Percentiles rank a stretch among this genome's conserved stretches.
Conservation (phyloP, 2,888 invertebrate species). For the Philopedon plagiatum region DNA sequence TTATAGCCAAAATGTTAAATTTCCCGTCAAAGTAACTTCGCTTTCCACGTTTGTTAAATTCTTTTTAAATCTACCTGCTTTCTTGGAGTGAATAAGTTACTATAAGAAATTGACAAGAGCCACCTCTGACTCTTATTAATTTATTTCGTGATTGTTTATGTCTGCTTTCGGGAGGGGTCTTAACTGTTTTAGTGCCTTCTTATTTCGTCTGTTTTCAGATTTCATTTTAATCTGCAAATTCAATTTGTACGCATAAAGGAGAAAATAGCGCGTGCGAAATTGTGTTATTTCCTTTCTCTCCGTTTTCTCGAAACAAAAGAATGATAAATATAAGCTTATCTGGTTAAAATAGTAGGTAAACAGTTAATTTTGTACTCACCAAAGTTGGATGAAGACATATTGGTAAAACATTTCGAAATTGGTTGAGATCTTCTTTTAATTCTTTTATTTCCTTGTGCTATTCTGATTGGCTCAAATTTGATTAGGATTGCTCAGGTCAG, state of each 20-base stretch:
- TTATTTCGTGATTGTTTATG: constrained; percentile 21
- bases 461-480: no score
- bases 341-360: not conserved
- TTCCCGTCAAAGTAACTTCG: not conserved
- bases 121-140: constrained; percentile 6
- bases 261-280: not conserved
- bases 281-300: not conserved
- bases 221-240: constrained; percentile 15
- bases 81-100: not conserved
- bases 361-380: no score
- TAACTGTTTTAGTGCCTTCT: constrained; percentile 9
- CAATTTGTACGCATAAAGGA: constrained; percentile 5
- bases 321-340: not conserved
- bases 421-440: no score
- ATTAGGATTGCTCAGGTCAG: no score
- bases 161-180: not conserved
- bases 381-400: no score
- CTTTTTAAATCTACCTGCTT: not conserved
- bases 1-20: no score
- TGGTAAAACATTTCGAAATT: no score
- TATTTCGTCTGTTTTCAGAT: constrained; percentile 12
- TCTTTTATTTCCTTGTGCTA: no score
- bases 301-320: not conserved
- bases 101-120: constrained; percentile 13
- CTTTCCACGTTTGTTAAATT: no score